Evolutionary conservation across 2,888 invertebrate species (phyloP).

Genomic region (Glaucopsyche alexis): DNA sequence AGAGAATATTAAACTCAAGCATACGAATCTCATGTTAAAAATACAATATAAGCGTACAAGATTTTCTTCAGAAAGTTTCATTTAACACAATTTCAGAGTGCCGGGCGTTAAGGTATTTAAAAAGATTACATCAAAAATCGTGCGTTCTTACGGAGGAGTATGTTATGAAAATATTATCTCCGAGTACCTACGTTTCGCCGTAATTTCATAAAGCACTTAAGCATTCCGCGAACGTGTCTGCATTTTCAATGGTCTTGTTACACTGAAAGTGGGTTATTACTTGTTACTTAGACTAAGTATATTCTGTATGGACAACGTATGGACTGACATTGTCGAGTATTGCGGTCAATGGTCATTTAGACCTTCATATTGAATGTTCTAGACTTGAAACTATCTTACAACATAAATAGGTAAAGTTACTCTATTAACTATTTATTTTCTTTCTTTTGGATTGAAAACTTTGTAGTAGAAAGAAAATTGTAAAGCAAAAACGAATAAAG

Average conservation of each 20-base stretch:
- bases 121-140: conserved; percentile 1
- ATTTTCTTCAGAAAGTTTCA: not conserved
- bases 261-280: not conserved
- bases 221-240: conserved; percentile 12
- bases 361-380: too few relatives aligned
- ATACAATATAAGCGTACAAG: not conserved
- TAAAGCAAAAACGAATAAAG: too few relatives aligned
- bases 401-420: too few relatives aligned
- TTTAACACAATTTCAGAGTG: not conserved
- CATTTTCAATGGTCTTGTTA: conserved; percentile 13
- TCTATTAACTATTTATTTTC: too few relatives aligned
- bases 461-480: too few relatives aligned
- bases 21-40: not conserved
- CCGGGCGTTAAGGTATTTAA: conserved; percentile 12
- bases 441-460: too few relatives aligned
- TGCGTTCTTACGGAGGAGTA: not conserved
- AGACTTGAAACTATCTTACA: too few relatives aligned
- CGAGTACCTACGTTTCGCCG: not conserved
- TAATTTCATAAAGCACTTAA: conserved; percentile 27
- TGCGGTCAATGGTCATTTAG: too few relatives aligned
- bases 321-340: too few relatives aligned
- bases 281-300: not conserved
- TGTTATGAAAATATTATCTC: conserved; percentile 23
- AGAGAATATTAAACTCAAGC: not conserved
- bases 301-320: too few relatives aligned